A percentile compares a stretch with the other conserved stretches of the same genome.
phyloP scores from a whole-genome alignment of 1,140 invertebrate genomes.

The Eulimnadia texana region DNA sequence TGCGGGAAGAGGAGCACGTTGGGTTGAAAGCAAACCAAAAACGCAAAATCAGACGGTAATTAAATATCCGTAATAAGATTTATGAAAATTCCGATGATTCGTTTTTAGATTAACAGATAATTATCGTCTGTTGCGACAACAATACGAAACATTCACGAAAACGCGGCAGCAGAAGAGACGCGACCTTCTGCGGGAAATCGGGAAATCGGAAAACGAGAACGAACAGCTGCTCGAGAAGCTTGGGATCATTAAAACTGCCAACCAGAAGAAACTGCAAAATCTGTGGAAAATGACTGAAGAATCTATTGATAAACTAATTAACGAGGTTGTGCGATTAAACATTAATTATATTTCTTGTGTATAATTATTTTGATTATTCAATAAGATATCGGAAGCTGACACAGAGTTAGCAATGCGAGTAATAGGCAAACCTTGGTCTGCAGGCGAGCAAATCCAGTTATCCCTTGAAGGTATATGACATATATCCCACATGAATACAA shows the following conservation, averaged over 20 bases:
- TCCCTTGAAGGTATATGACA: no score
- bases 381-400: background rate
- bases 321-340: background rate
- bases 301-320: background rate
- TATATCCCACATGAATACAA: no score
- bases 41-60: constrained; percentile 46
- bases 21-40: constrained; percentile 70
- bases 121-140: background rate
- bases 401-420: background rate
- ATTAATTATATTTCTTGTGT: background rate
- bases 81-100: background rate
- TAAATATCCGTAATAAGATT: background rate
- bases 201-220: background rate
- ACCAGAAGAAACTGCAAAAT: background rate
- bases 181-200: background rate
- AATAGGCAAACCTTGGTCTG: no score
- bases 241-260: background rate
- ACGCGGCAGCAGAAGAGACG: background rate
- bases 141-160: background rate
- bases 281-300: background rate
- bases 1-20: constrained; percentile 68
- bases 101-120: background rate
- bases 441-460: no score
- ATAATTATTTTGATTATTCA: background rate
- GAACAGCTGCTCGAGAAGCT: background rate